A percentile compares a stretch with the other conserved stretches of the same genome.
These are phyloP conservation scores for Cromileptes altivelis DNA, from an alignment of 2,113 vertebrate species.

Conservation along the genomic window DNA sequence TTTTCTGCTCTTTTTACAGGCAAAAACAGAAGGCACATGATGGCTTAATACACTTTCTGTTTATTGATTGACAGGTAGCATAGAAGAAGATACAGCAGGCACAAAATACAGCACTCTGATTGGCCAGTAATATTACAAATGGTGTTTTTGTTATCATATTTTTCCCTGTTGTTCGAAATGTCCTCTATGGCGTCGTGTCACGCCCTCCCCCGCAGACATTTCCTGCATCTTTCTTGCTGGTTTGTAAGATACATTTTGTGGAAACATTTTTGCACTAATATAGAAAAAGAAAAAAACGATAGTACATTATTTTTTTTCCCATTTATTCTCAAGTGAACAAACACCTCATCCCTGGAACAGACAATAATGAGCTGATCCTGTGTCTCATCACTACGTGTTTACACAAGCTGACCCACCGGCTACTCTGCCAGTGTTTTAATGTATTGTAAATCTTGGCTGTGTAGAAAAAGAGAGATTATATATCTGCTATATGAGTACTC, in stretches of 20 bases:
- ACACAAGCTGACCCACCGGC: conserved; percentile 30
- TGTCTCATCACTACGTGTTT: conserved; percentile 38
- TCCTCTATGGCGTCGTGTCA: conserved; percentile 27
- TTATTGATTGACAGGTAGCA: conserved; percentile 80
- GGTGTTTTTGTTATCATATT: conserved; percentile 27
- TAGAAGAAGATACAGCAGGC: conserved; percentile 80
- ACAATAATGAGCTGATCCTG: conserved; percentile 29
- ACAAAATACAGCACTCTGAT: conserved; percentile 79
- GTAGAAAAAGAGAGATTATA: conserved; percentile 69
- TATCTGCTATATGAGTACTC: conserved; percentile 39
- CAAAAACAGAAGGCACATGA: neutral
- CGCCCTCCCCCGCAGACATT: conserved; percentile 18
- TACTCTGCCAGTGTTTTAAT: conserved; percentile 20
- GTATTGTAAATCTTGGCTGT: conserved; percentile 63
- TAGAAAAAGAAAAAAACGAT: conserved; percentile 64
- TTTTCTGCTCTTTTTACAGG: neutral
- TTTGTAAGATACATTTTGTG: conserved; percentile 53
- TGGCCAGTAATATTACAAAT: conserved; percentile 70
- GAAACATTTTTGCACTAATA: conserved; percentile 59
- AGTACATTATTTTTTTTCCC: conserved; percentile 58
- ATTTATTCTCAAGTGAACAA: conserved; percentile 44
- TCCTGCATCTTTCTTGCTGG: conserved; percentile 58
- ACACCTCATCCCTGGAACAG: conserved; percentile 69
- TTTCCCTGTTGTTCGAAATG: conserved; percentile 34
- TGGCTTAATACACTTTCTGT: conserved; percentile 55